Evolutionary conservation across 2,797 vertebrate genomes (phyloP).

Genomic region (Chrysolophus pictus): DNA sequence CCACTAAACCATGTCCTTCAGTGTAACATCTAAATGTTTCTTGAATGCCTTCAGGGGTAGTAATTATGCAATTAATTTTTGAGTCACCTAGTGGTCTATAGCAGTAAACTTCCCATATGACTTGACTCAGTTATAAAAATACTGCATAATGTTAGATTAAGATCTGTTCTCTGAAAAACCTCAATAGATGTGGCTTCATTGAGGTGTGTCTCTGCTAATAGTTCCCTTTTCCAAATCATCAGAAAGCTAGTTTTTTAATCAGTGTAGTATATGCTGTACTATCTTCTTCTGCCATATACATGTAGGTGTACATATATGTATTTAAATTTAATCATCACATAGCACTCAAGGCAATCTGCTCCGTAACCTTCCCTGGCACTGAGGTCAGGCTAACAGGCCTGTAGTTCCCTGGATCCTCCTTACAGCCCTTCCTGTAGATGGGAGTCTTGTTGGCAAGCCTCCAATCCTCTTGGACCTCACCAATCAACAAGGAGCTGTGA

Average conservation of each 20-base stretch:
- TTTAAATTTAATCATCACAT: background rate
- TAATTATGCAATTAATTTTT: background rate
- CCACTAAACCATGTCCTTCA: too few species aligned
- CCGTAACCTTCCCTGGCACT: too few species aligned
- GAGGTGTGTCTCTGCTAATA: background rate
- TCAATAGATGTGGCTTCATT: background rate
- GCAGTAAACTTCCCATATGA: background rate
- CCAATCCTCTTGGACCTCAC: too few species aligned
- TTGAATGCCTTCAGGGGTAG: too few species aligned
- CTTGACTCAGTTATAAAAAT: background rate
- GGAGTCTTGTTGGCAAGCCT: too few species aligned
- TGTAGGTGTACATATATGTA: too few species aligned
- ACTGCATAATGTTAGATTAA: background rate
- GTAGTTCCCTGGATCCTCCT: too few species aligned
- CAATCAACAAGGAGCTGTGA: too few species aligned
- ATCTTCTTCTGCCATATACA: background rate
- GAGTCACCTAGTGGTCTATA: background rate
- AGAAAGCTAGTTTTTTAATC: background rate
- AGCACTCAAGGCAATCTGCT: background rate
- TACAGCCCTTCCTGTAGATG: too few species aligned
- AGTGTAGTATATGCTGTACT: background rate
- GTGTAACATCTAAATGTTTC: too few species aligned
- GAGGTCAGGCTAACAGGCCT: too few species aligned
- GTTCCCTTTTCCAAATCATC: background rate
- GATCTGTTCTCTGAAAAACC: background rate